phyloP scores from a whole-genome alignment of 2,797 vertebrate genomes.

The Coendou prehensilis region DNA sequence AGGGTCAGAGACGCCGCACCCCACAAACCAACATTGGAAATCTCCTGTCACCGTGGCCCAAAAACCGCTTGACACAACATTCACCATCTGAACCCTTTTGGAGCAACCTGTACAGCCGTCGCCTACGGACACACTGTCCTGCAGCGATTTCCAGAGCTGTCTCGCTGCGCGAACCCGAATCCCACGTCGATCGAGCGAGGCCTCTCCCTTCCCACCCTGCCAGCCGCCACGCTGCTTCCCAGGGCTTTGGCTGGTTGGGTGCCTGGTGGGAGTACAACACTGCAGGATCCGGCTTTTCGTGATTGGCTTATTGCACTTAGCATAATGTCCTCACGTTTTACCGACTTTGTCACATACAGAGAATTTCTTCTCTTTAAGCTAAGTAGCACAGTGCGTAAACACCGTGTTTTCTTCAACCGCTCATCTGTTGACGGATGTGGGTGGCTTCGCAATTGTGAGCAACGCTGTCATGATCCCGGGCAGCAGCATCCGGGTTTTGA shows the following conservation, averaged over 20 bases:
- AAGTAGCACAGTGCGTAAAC: background rate
- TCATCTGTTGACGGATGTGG: rapidly evolving
- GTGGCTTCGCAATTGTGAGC: background rate
- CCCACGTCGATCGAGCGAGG: background rate
- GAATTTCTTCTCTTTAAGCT: background rate
- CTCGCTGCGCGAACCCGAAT: background rate
- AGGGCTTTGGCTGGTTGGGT: background rate
- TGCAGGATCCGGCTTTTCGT: background rate
- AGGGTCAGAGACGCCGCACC: background rate
- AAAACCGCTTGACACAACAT: background rate
- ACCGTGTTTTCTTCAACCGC: background rate
- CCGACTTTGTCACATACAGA: background rate
- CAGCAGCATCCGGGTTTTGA: background rate
- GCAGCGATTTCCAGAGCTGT: background rate
- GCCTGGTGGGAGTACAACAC: background rate
- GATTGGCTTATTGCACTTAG: background rate
- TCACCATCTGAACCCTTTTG: background rate
- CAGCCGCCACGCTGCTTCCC: background rate
- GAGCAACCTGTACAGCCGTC: background rate
- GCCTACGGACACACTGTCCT: background rate
- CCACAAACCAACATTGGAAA: background rate
- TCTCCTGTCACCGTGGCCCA: background rate
- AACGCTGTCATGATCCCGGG: rapidly evolving
- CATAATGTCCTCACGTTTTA: background rate
- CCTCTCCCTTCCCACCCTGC: background rate